phyloP scores from a whole-genome alignment of 2,888 invertebrate species.

The Stramonita haemastoma region DNA sequence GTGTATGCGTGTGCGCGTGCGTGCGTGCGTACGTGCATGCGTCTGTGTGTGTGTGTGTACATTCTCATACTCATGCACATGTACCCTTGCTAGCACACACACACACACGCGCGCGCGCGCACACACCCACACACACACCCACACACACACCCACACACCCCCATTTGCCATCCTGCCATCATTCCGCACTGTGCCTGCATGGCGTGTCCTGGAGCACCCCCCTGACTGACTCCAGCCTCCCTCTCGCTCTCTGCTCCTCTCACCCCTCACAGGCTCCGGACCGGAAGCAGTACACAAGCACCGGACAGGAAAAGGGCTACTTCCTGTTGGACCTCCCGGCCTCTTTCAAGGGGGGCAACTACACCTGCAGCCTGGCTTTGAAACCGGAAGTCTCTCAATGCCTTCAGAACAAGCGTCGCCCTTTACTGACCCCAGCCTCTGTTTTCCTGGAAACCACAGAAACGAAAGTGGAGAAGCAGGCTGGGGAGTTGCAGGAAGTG shows the following conservation, averaged over 20 bases:
- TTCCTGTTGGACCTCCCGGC: conserved; percentile 9
- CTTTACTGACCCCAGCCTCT: neutral
- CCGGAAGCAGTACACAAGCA: neutral
- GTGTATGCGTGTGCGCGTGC: neutral
- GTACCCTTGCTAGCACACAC: neutral
- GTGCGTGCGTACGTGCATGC: neutral
- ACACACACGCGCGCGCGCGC: no score
- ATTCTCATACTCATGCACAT: neutral
- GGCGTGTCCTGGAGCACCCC: no score
- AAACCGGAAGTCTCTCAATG: conserved; percentile 8
- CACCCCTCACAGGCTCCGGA: conserved; percentile 14
- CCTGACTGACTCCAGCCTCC: no score
- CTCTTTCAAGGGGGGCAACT: conserved; percentile 26
- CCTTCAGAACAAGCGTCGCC: neutral
- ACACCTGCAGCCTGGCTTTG: conserved; percentile 25
- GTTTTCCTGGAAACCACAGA: conserved; percentile 30
- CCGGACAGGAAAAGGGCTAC: neutral
- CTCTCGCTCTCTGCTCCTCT: no score
- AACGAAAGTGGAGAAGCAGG: conserved; percentile 19
- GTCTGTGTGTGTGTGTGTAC: neutral
- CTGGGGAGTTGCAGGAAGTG: neutral
- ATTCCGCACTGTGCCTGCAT: no score
- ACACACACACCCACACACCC: no score
- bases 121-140: no score
- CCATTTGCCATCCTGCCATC: no score